Evolutionary conservation across 2,113 vertebrate species (phyloP).

Genomic region (Suricata suricatta): DNA sequence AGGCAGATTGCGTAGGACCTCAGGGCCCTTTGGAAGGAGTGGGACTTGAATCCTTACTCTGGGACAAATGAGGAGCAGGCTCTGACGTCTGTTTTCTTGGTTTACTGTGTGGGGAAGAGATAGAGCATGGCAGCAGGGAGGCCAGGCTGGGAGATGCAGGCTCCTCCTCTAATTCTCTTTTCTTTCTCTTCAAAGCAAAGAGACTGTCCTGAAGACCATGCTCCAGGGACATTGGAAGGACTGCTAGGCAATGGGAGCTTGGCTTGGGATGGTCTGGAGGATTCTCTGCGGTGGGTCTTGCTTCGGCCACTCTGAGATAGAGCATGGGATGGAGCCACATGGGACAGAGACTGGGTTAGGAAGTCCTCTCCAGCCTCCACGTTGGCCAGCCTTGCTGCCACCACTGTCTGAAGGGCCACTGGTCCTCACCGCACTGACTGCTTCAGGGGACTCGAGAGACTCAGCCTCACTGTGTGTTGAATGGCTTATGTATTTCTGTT

Average conservation of each 20-base stretch:
- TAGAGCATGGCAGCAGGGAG: neutral
- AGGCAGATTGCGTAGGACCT: neutral
- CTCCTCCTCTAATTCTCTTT: neutral
- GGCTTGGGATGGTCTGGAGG: neutral
- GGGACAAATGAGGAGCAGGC: neutral
- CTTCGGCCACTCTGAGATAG: neutral
- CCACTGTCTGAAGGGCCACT: neutral
- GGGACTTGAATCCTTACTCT: neutral
- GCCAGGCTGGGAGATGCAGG: neutral
- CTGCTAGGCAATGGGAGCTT: neutral
- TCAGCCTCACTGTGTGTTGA: neutral
- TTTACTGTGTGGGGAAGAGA: neutral
- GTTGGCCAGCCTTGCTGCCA: neutral
- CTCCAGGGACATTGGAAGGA: neutral
- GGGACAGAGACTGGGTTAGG: neutral
- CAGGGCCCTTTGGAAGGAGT: neutral
- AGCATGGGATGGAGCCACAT: neutral
- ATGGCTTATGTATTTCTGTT: constrained; percentile 33
- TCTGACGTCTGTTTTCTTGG: neutral
- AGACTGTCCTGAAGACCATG: constrained; percentile 41
- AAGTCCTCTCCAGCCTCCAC: neutral
- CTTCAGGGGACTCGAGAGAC: neutral
- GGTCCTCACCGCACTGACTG: accelerated
- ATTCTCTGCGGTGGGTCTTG: neutral
- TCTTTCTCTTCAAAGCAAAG: constrained; percentile 68